These are phyloP conservation scores for Lipophrys pholis DNA, from an alignment of 2,113 vertebrate genomes.

Conservation along the genomic window DNA sequence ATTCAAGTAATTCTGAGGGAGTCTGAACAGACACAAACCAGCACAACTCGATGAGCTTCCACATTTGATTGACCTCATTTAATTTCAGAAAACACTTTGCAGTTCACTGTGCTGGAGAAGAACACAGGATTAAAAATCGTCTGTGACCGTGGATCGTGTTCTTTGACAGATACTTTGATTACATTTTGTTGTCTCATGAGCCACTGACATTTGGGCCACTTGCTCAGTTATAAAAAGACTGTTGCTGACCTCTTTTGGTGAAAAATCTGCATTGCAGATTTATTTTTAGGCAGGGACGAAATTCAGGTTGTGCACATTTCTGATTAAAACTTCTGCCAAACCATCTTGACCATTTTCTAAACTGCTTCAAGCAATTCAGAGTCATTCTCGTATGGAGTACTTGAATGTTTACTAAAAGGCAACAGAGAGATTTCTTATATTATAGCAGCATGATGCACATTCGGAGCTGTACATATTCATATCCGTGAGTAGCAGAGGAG, in stretches of 20 bases:
- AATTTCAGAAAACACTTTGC: not conserved
- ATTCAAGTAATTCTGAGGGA: too few relatives aligned
- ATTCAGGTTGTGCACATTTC: not conserved
- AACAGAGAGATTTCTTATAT: too few relatives aligned
- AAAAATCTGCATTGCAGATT: slow-evolving; percentile 33
- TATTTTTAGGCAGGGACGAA: not conserved
- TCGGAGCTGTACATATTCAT: too few relatives aligned
- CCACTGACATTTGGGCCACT: not conserved
- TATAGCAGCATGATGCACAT: too few relatives aligned
- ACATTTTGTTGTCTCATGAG: slow-evolving; percentile 5
- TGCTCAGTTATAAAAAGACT: not conserved
- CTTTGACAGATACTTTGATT: not conserved
- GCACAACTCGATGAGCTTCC: too few relatives aligned
- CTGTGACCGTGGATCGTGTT: not conserved
- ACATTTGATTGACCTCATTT: not conserved
- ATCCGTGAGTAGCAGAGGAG: too few relatives aligned
- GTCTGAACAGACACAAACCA: too few relatives aligned
- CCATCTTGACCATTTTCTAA: too few relatives aligned
- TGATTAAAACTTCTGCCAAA: too few relatives aligned
- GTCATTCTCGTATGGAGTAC: too few relatives aligned
- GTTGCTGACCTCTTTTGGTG: slow-evolving; percentile 72
- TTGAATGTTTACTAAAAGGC: too few relatives aligned
- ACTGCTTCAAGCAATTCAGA: too few relatives aligned
- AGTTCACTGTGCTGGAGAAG: not conserved
- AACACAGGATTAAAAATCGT: not conserved